Conservation (phyloP, 2,888 invertebrate species). For the Diaphora mendica region DNA sequence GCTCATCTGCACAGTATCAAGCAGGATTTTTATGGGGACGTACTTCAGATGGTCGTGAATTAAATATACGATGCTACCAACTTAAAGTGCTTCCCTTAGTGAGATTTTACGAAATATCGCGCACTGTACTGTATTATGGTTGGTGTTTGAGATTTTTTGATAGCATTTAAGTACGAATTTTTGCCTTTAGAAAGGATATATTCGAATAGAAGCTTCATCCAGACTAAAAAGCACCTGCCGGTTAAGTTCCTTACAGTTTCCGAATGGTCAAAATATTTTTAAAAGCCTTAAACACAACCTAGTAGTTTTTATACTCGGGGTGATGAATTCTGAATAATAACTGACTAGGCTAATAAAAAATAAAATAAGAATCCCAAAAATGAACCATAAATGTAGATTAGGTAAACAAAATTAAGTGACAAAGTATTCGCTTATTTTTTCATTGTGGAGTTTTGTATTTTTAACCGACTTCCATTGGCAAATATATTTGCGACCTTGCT, state of each 20-base stretch:
- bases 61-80: slow-evolving; percentile 82
- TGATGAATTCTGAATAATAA: not conserved
- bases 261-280: not conserved
- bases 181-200: not conserved
- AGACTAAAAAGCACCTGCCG: not conserved
- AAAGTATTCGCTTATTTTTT: no score
- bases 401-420: no score
- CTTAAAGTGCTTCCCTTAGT: slow-evolving; percentile 81
- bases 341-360: not conserved
- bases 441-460: no score
- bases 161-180: slow-evolving; percentile 14
- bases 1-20: slow-evolving; percentile 85
- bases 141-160: slow-evolving; percentile 38
- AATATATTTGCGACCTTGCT: no score
- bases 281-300: not conserved
- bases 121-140: slow-evolving; percentile 35
- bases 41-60: slow-evolving; percentile 81
- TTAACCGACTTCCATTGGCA: no score
- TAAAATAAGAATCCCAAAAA: not conserved
- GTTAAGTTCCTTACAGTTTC: no score
- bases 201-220: not conserved
- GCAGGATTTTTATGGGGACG: slow-evolving; percentile 84
- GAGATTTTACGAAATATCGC: slow-evolving; percentile 83
- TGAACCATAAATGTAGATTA: not conserved
- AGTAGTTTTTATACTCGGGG: not conserved